Base-by-base conservation (phyloP, 35 echinoderm and acorn worm genomes). In the Apostichopus parvimensis region DNA sequence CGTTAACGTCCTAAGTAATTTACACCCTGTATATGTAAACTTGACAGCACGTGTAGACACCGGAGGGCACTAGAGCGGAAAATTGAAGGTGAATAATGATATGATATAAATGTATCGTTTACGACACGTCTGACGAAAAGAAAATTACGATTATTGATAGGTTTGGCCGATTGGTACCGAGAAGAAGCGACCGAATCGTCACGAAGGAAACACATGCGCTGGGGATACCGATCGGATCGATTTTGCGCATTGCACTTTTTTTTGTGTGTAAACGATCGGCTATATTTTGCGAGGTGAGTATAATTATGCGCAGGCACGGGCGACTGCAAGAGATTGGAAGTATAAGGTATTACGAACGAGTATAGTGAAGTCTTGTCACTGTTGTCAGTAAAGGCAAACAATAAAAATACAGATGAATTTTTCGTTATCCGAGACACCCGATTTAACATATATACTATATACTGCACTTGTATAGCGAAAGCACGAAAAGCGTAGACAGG, bases 41-140 rank as follows among this genome's bases (percentile, higher is more conserved):
- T 87, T 66, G 85, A 87, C 85, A 87, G 85, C n/a, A 87, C 57
- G 25, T 20, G 57, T 66, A 87, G 85, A 87, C 85, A 87, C 85
- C 85, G 57, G 20, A 87, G 58, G 85, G 85, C 64, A 66, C 85
- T 26, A 66, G 85, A 71, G 85, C 85, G 85, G 64, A 87, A 87
- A 87, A 87, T 87, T 87, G 85, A 71, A 66, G 55, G 85, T 87
- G 85, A 66, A 87, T 87, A 87, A 87, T 61, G 85, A 71, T 62
- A 66, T 87, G 85, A 87, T 87, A 87, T 87, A 87, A 87, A 87
- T 87, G 83, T 86, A 86, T 86, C 83, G 45, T 86, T 86, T 57
- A 86, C 85, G n/a, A 18, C 57, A 34, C 58, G 85, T 87, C 85
- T 87, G 79, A 65, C 60, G 25, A n/a, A 57, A 82, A 71, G 59